Conservation (phyloP, 1,140 invertebrate species). For the Eubasilissa regina region DNA sequence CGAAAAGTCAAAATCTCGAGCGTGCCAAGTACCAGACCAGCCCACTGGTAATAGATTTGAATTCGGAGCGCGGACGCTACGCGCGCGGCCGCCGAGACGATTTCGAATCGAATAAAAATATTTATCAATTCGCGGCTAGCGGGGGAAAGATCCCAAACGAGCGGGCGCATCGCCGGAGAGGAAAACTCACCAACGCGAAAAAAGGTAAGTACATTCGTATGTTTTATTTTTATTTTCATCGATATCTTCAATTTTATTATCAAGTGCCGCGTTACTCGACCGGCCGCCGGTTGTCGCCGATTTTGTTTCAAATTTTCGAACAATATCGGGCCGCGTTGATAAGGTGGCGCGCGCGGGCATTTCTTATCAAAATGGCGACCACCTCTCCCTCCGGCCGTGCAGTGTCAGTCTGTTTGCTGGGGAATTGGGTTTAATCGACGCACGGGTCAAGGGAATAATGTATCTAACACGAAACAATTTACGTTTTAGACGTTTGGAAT, state of each 20-base stretch:
- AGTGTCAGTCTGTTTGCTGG: background rate
- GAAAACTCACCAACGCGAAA: background rate
- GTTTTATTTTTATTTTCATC: background rate
- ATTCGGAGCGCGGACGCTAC: slow-evolving; percentile 24
- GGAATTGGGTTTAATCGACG: slow-evolving; percentile 18
- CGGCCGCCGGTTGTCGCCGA: background rate
- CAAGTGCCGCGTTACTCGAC: background rate
- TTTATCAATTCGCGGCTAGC: background rate
- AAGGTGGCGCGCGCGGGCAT: slow-evolving; percentile 8
- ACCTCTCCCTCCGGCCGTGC: background rate
- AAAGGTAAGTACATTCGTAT: background rate
- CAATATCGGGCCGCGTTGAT: background rate
- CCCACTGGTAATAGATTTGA: background rate
- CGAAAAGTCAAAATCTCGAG: background rate
- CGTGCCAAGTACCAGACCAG: background rate
- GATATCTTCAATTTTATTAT: background rate
- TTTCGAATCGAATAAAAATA: slow-evolving; percentile 18
- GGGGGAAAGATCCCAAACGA: background rate
- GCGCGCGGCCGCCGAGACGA: slow-evolving; percentile 5
- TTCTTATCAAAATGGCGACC: slow-evolving; percentile 19
- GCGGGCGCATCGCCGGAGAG: background rate
- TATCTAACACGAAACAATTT: background rate
- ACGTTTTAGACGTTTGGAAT: background rate
- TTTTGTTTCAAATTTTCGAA: background rate
- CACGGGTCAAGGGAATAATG: slow-evolving; percentile 21